Evolutionary conservation across 2,888 invertebrate genomes (phyloP), one percentile per base, ranked within the genome.

Genomic region (Cheilosia urbana): DNA sequence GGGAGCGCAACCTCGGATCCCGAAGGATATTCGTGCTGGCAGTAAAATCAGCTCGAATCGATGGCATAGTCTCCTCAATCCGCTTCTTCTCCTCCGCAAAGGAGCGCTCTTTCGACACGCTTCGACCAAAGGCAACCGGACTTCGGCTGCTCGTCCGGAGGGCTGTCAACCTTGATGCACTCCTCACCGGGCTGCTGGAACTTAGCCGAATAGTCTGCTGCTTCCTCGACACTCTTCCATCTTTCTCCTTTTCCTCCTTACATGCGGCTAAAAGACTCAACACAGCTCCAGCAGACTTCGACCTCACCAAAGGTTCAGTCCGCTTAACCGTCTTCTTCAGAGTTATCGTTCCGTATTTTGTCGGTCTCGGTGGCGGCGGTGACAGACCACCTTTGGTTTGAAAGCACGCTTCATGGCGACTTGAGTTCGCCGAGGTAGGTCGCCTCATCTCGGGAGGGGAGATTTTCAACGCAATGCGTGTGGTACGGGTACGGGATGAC

Each of bases 401-500:
- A 58, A 92, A 92, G 75, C 92, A 92, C 69, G 90, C 90, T 65
- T 91, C 91, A 84, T 92, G 91, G 0, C 91, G 89, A 7, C 88
- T 89, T 75, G 89, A 88, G 21, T 87, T 87, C 63, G 88, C 88
- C 83, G 89, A 89, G 40, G 89, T 89, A 40, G 89, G 87, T 40
- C 88, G 58, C 51, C 87, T 84, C 3, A 87, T 68, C 24, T 87
- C 93, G 0, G 95, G 94, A 9, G 79, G 73, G 53, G 95, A 94
- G 58, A 96, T 91, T 89, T 94, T 93, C 11, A 96, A 92, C 2
- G 96, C 95, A 75, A 94, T 94, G 89, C 95, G 96, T 6, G 89
- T 88, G 19, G 89, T 90, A 89, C 94, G 95, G 0, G 89, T 89
- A 89, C 94, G 94, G 0, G 97, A 97, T 0, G 97, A 97, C 87